These are phyloP conservation scores for Exocentrus adspersus DNA, from an alignment of 2,888 invertebrate genomes.

Conservation along the genomic window DNA sequence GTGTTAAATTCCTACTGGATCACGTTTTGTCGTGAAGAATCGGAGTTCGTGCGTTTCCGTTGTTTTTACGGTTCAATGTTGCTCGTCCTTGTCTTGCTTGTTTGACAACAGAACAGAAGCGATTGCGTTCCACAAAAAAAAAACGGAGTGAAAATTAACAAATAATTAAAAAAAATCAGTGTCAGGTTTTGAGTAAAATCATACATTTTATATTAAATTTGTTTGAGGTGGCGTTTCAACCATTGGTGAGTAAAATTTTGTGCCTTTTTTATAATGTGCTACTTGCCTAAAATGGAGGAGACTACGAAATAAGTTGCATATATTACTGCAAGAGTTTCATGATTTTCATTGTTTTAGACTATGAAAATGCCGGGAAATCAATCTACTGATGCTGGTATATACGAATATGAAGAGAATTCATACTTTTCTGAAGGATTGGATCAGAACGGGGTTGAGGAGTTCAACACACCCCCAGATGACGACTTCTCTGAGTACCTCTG, in stretches of 20 bases:
- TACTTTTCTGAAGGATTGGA: conserved; percentile 53
- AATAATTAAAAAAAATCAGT: neutral
- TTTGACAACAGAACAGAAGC: conserved; percentile 36
- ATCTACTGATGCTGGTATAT: conserved; percentile 56
- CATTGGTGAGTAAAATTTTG: conserved; percentile 29
- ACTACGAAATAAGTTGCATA: conserved; percentile 37
- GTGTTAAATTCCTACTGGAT: too few relatives aligned
- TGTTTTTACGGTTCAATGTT: conserved; percentile 23
- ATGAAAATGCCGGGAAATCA: conserved; percentile 59
- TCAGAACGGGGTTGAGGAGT: conserved; percentile 58
- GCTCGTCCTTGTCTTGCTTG: conserved; percentile 23
- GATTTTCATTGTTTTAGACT: conserved; percentile 47
- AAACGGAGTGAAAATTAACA: conserved; percentile 11
- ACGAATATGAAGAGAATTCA: conserved; percentile 55
- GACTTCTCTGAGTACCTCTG: conserved; percentile 93
- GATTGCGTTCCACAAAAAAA: conserved; percentile 23
- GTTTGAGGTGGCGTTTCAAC: conserved; percentile 30
- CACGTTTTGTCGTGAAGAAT: neutral
- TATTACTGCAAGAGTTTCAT: conserved; percentile 24
- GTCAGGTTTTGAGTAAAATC: neutral
- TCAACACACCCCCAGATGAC: conserved; percentile 66
- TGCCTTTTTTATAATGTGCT: conserved; percentile 35
- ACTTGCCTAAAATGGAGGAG: conserved; percentile 50
- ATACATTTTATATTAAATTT: conserved; percentile 1
- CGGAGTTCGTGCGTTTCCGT: neutral